Evolutionary conservation across 2,888 invertebrate genomes (phyloP).

Genomic region (Caenorhabditis sinica): DNA sequence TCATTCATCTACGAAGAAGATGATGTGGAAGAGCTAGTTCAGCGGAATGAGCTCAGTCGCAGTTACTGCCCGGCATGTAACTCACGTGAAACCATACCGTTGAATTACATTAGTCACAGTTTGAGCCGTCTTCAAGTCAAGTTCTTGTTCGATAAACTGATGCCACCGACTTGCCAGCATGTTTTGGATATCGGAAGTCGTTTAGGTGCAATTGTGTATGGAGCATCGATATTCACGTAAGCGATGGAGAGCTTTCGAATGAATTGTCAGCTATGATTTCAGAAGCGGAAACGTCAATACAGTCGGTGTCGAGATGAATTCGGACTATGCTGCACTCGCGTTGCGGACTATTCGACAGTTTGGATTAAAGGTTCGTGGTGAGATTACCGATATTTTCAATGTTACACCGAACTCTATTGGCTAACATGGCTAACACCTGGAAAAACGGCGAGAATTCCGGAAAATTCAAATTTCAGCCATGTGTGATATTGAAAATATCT

Average conservation of each 20-base stretch:
- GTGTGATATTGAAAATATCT: no score
- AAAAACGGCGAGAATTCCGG: no score
- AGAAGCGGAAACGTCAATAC: conserved; percentile 84
- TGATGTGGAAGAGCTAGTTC: conserved; percentile 86
- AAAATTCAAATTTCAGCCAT: no score
- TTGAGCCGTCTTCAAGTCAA: conserved; percentile 72
- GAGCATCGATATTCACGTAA: conserved; percentile 80
- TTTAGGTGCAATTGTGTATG: conserved; percentile 88
- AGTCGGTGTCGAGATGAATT: conserved; percentile 89
- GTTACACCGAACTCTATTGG: no score
- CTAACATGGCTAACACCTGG: no score
- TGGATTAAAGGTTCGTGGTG: conserved; percentile 60
- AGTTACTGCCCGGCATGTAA: conserved; percentile 86
- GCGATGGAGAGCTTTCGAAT: neutral
- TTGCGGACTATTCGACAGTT: conserved; percentile 57
- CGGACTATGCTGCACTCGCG: conserved; percentile 88
- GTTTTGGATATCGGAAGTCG: conserved; percentile 89
- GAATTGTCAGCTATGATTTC: neutral
- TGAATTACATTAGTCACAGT: conserved; percentile 83
- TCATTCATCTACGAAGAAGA: conserved; percentile 89
- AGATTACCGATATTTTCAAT: no score
- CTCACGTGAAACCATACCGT: conserved; percentile 85
- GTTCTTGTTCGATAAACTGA: conserved; percentile 87
- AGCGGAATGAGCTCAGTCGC: conserved; percentile 85
- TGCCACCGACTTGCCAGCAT: conserved; percentile 84